These are phyloP conservation scores for Callipepla californica DNA, from an alignment of 2,113 vertebrate species.

Conservation along the genomic window DNA sequence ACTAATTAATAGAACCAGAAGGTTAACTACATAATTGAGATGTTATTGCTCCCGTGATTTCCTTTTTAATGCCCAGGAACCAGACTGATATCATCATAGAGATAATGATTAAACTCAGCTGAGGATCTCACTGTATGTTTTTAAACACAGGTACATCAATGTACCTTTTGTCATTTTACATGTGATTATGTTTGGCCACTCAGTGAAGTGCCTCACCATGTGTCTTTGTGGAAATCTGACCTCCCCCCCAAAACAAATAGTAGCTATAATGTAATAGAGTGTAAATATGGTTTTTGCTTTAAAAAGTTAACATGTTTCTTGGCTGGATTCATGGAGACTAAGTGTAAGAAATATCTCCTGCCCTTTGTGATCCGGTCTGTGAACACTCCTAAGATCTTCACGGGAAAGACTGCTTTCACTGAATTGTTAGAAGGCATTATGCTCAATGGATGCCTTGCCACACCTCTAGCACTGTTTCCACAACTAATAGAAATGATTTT, in stretches of 20 bases:
- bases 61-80: slow-evolving; percentile 48
- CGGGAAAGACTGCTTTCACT: neutral
- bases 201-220: neutral
- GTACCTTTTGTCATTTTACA: slow-evolving; percentile 6
- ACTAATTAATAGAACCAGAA: slow-evolving; percentile 68
- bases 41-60: slow-evolving; percentile 58
- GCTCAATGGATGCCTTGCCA: neutral
- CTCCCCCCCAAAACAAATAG: neutral
- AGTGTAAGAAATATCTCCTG: neutral
- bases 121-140: slow-evolving; percentile 2
- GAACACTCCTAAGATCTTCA: neutral
- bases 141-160: slow-evolving; percentile 21
- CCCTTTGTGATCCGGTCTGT: neutral
- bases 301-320: neutral
- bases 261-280: neutral
- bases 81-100: slow-evolving; percentile 34
- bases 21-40: slow-evolving; percentile 66
- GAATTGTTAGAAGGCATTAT: neutral
- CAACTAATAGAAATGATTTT: neutral
- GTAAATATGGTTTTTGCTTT: neutral
- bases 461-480: neutral
- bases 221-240: neutral
- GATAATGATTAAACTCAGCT: slow-evolving; percentile 10
- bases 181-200: slow-evolving; percentile 5
- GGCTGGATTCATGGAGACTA: neutral